phyloP scores from a whole-genome alignment of 2,888 invertebrate genomes.

The Heliconius ismenius region DNA sequence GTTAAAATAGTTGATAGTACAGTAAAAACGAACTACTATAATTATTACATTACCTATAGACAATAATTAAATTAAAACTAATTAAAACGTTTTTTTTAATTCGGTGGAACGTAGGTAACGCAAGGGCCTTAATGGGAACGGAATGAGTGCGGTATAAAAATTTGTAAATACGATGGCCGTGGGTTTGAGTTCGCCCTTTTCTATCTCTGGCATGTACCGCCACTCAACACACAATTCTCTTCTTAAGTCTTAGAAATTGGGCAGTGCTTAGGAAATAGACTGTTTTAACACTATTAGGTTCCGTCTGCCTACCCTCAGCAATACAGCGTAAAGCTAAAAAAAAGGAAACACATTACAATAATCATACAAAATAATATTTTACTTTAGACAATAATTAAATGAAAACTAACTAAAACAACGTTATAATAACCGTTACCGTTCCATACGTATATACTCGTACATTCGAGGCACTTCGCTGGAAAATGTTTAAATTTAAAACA shows the following conservation, averaged over 20 bases:
- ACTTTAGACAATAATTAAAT: background rate
- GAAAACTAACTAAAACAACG: background rate
- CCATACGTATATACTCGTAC: background rate
- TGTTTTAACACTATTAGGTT: background rate
- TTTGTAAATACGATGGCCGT: no score
- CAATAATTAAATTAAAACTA: background rate
- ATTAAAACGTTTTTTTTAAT: background rate
- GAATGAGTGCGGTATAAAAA: no score
- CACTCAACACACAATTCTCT: no score
- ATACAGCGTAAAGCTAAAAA: background rate
- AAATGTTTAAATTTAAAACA: conserved; percentile 21
- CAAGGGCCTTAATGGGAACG: no score
- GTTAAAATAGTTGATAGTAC: background rate
- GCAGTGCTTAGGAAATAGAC: no score
- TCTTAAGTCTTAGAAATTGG: no score
- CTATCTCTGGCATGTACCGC: no score
- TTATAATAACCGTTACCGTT: background rate
- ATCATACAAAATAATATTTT: background rate
- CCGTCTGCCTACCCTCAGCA: background rate
- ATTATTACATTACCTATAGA: no score
- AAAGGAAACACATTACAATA: background rate
- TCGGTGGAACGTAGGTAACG: no score
- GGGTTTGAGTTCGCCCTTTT: no score
- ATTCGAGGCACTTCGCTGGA: background rate
- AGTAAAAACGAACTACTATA: background rate